These are phyloP conservation scores for Carettochelys insculpta DNA, from an alignment of 2,113 vertebrate species.

Conservation along the genomic window DNA sequence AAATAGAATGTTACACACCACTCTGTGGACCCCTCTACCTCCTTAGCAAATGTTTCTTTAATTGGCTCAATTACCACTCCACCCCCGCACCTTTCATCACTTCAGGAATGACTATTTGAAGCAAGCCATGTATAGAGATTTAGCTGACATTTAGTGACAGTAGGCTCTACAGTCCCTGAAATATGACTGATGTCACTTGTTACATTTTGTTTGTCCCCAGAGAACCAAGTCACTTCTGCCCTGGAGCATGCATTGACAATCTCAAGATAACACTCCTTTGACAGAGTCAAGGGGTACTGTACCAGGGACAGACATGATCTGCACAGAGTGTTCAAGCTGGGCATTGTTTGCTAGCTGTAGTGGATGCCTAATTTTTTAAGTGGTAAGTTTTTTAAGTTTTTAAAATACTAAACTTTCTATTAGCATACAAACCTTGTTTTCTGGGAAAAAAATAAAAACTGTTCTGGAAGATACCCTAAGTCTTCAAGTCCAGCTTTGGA, in stretches of 20 bases:
- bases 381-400: no score
- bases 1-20: slow-evolving; percentile 43
- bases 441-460: background rate
- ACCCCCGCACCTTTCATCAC: slow-evolving; percentile 63
- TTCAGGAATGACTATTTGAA: slow-evolving; percentile 58
- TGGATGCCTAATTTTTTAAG: slow-evolving; percentile 19
- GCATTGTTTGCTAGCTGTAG: slow-evolving; percentile 58
- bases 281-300: slow-evolving; percentile 45
- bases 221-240: slow-evolving; percentile 62
- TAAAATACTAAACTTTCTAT: slow-evolving; percentile 24
- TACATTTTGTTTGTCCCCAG: slow-evolving; percentile 43
- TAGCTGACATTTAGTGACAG: slow-evolving; percentile 55
- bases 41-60: slow-evolving; percentile 60
- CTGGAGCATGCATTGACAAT: slow-evolving; percentile 64
- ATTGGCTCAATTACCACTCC: slow-evolving; percentile 55
- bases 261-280: slow-evolving; percentile 71
- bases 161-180: slow-evolving; percentile 51
- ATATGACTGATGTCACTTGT: slow-evolving; percentile 66
- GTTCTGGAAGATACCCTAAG: background rate
- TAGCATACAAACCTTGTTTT: background rate
- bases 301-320: slow-evolving; percentile 41
- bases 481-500: background rate
- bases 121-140: slow-evolving; percentile 61
- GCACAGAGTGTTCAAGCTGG: slow-evolving; percentile 53
- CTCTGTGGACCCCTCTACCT: slow-evolving; percentile 38